phyloP scores from a whole-genome alignment of 2,888 invertebrate genomes.

The Apamea anceps region DNA sequence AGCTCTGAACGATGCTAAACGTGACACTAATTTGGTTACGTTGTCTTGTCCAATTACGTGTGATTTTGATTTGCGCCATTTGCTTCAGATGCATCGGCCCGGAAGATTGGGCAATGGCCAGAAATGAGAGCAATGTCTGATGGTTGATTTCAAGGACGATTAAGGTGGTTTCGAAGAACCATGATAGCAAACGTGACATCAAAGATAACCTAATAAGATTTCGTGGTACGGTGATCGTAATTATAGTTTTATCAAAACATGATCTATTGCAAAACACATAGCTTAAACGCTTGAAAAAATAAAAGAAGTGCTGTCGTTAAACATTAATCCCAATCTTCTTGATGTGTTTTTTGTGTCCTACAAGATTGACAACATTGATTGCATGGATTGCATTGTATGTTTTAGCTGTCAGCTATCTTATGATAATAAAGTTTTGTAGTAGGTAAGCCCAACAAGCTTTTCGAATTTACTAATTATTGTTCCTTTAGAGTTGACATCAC shows the following conservation, averaged over 20 bases:
- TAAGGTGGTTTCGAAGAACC: conserved; percentile 31
- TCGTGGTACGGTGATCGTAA: conserved; percentile 13
- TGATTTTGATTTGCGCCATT: conserved; percentile 65
- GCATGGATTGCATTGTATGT: not conserved
- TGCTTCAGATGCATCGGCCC: conserved; percentile 56
- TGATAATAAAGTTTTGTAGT: not conserved
- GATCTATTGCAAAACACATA: conserved; percentile 24
- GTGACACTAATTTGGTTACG: conserved; percentile 67
- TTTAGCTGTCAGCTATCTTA: not conserved
- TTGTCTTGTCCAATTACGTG: conserved; percentile 70
- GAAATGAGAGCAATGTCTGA: conserved; percentile 38
- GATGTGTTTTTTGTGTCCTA: not conserved
- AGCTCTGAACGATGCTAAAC: conserved; percentile 55
- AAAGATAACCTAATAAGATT: conserved; percentile 46
- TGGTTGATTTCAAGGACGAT: conserved; percentile 48
- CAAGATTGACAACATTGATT: not conserved
- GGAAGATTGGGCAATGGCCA: conserved; percentile 59
- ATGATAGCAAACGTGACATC: conserved; percentile 35
- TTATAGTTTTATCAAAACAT: conserved; percentile 8
- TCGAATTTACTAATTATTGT: not conserved
- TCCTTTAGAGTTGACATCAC: not conserved
- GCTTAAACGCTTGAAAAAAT: not conserved
- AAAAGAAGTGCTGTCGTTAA: not conserved
- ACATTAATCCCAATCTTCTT: conserved; percentile 1
- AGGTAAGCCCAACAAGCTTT: not conserved